Conservation (phyloP, 92 coral and sea anemone species). For the Metridium senile region DNA sequence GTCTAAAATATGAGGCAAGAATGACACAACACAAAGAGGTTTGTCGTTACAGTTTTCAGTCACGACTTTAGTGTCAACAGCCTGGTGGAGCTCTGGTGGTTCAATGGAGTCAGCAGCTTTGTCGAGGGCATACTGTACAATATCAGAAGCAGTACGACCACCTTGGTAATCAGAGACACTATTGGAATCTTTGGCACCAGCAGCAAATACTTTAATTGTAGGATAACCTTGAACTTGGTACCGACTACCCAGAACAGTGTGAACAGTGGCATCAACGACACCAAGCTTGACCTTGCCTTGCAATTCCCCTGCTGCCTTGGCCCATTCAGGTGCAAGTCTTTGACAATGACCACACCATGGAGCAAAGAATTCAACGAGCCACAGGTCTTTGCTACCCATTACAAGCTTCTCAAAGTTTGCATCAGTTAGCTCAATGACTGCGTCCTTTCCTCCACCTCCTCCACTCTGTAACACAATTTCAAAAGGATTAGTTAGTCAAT, state of each 20-base stretch:
- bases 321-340: constrained; percentile 97
- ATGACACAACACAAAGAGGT: constrained; percentile 86
- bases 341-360: constrained; percentile 99
- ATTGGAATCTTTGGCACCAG: constrained; percentile 73
- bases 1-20: constrained; percentile 91
- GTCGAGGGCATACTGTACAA: constrained; percentile 87
- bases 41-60: constrained; percentile 79
- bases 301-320: constrained; percentile 87
- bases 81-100: constrained; percentile 82
- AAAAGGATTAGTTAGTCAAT: too few relatives aligned
- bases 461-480: constrained; percentile 58
- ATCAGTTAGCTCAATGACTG: constrained; percentile 92
- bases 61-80: constrained; percentile 49
- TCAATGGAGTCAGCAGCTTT: constrained; percentile 78
- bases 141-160: constrained; percentile 79
- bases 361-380: constrained; percentile 98
- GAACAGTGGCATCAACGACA: constrained; percentile 93
- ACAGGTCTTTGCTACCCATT: constrained; percentile 81
- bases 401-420: constrained; percentile 90
- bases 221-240: constrained; percentile 96
- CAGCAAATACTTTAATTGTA: constrained; percentile 90
- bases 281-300: constrained; percentile 91
- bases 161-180: constrained; percentile 92
- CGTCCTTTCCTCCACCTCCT: constrained; percentile 76
- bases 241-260: constrained; percentile 71